phyloP scores from a whole-genome alignment of 2,888 invertebrate species.

The Monopis laevigella region DNA sequence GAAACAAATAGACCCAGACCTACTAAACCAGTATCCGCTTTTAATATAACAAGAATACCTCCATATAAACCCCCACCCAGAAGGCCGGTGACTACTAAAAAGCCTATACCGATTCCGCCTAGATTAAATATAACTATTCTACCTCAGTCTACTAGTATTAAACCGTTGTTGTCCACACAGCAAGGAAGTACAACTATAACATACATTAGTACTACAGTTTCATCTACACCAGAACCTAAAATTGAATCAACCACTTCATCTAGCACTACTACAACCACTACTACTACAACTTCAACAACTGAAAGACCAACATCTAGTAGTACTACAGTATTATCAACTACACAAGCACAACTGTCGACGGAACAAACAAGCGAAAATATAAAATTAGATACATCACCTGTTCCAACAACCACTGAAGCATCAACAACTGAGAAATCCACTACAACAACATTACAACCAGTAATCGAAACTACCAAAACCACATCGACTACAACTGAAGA shows the following conservation, averaged over 20 bases:
- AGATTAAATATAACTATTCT: slow-evolving; percentile 52
- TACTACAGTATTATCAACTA: slow-evolving; percentile 8
- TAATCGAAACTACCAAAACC: background rate
- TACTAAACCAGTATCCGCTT: slow-evolving; percentile 36
- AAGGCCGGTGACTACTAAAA: slow-evolving; percentile 38
- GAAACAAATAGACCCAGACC: slow-evolving; percentile 42
- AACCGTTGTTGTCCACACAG: slow-evolving; percentile 38
- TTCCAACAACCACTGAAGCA: background rate
- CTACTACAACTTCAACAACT: slow-evolving; percentile 23
- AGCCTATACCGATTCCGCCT: slow-evolving; percentile 51
- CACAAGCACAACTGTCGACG: slow-evolving; percentile 16
- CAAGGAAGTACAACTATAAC: slow-evolving; percentile 44
- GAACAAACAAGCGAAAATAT: too few relatives aligned
- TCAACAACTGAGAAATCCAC: slow-evolving; percentile 16
- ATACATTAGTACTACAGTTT: slow-evolving; percentile 41
- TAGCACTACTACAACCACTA: slow-evolving; percentile 24
- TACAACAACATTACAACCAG: slow-evolving; percentile 18
- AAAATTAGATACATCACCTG: background rate
- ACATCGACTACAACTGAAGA: background rate
- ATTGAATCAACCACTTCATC: slow-evolving; percentile 24
- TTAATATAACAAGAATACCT: slow-evolving; percentile 48
- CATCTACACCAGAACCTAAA: slow-evolving; percentile 25
- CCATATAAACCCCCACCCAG: slow-evolving; percentile 41
- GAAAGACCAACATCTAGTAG: slow-evolving; percentile 9
- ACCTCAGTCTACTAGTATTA: slow-evolving; percentile 48